Percentiles rank a stretch among this genome's conserved stretches.
Evolutionary conservation across 2,888 invertebrate genomes (phyloP).

Genomic region (Diaperis boleti): DNA sequence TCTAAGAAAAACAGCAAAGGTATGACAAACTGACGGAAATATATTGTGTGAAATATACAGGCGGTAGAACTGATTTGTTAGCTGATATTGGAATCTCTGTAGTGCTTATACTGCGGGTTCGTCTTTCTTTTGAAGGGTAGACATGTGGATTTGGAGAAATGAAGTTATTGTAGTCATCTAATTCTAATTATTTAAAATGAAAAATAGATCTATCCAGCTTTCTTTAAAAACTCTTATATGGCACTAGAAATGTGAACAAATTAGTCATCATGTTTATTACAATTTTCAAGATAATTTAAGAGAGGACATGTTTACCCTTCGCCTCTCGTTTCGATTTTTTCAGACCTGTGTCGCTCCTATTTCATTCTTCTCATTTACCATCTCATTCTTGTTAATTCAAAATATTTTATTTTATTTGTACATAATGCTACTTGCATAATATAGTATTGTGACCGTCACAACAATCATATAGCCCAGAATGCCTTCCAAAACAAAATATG

Average conservation of each 20-base stretch:
- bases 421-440: no score
- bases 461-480: no score
- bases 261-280: no score
- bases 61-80: slow-evolving; percentile 45
- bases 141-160: slow-evolving; percentile 27
- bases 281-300: no score
- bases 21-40: slow-evolving; percentile 65
- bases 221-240: no score
- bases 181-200: no score
- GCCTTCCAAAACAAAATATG: no score
- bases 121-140: slow-evolving; percentile 51
- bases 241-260: no score
- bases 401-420: background rate
- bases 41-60: slow-evolving; percentile 55
- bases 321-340: slow-evolving; percentile 37
- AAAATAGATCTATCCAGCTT: no score
- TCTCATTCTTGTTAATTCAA: slow-evolving; percentile 22
- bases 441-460: no score
- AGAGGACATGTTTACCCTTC: slow-evolving; percentile 42
- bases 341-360: slow-evolving; percentile 44
- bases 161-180: background rate
- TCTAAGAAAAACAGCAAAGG: slow-evolving; percentile 83
- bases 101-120: slow-evolving; percentile 60
- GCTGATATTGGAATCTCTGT: slow-evolving; percentile 54
- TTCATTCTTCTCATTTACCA: slow-evolving; percentile 12